Evolutionary conservation across 92 coral and sea anemone genomes (phyloP).

Genomic region (Phymanthus crucifer): DNA sequence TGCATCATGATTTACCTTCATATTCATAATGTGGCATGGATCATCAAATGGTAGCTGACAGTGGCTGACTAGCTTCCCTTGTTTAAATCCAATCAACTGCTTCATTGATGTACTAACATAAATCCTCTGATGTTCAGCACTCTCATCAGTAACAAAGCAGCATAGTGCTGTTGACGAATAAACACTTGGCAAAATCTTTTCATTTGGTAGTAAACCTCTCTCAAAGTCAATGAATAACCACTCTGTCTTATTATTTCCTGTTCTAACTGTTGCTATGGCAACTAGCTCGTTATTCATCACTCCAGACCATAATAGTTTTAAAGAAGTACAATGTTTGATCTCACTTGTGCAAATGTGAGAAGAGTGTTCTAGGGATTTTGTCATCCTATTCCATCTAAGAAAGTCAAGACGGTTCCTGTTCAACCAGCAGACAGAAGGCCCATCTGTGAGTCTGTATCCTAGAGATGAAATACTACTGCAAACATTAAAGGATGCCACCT

Average conservation of each 20-base stretch:
- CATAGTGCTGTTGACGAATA: constrained; percentile 14
- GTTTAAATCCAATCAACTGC: constrained; percentile 73
- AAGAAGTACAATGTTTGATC: constrained; percentile 7
- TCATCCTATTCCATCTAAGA: background rate
- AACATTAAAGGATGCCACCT: constrained; percentile 14
- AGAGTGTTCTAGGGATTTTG: background rate
- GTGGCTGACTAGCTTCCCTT: constrained; percentile 63
- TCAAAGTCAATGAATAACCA: background rate
- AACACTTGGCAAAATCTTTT: constrained; percentile 15
- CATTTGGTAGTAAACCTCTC: constrained; percentile 6
- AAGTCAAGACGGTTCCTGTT: constrained; percentile 8
- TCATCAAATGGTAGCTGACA: constrained; percentile 81
- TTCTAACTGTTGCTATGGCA: background rate
- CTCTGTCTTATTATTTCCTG: background rate
- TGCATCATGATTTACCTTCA: constrained; percentile 17
- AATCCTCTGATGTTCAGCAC: constrained; percentile 16
- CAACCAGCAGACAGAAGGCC: constrained; percentile 22
- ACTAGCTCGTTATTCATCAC: background rate
- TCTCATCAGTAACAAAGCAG: background rate
- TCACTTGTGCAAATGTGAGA: constrained; percentile 1
- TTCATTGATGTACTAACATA: constrained; percentile 60
- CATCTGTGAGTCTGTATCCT: constrained; percentile 11
- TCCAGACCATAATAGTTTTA: constrained; percentile 20
- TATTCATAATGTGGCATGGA: constrained; percentile 38
- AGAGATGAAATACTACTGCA: background rate